Evolutionary conservation across 2,113 vertebrate genomes (phyloP), one percentile per base, ranked within the genome.

Genomic region (Tautogolabrus adspersus): DNA sequence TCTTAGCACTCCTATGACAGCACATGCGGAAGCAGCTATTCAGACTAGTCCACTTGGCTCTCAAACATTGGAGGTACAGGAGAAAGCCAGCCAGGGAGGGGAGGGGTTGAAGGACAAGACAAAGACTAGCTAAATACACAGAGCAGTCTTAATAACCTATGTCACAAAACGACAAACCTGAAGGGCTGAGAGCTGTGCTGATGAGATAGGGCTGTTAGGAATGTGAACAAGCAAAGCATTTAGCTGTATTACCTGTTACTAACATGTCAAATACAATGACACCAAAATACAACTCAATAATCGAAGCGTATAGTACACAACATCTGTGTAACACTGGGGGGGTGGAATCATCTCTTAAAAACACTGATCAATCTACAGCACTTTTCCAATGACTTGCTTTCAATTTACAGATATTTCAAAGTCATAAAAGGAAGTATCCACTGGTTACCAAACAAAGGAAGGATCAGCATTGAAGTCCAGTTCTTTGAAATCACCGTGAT

Each of bases 21-120:
- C 64, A 61, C 69, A 88, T 18, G 49, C 65, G 75, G 86, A 91
- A 91, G 72, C 77, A 83, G 85, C 76, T 68, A 83, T 80, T 89
- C 79, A 86, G 79, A 73, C 76, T 38, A 56, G 74, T 77, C 88
- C 79, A 79, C 79, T 75, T 76, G 75, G 82, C 75, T 85, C 77
- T 83, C 80, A 74, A 84, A 58, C 66, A 81, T 63, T 67, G 82
- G 51, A 81, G 79, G 57, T 69, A 49, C 9, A 19, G 16, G 22
- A 75, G 55, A 80, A 78, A 22, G 46, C 74, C 70, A 51, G 23
- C 38, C 21, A 10, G 46, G 51, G 49, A 10, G 49, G 55, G 72
- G 65, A 84, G 75, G 82, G 85, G 74, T 66, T 74, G 2, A 42
- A 55, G 67, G 71, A 75, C 74, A 44, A 79, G 79, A 86, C 75